Base-by-base conservation (phyloP, 2,888 invertebrate genomes). In the Charanyca ferruginea region DNA sequence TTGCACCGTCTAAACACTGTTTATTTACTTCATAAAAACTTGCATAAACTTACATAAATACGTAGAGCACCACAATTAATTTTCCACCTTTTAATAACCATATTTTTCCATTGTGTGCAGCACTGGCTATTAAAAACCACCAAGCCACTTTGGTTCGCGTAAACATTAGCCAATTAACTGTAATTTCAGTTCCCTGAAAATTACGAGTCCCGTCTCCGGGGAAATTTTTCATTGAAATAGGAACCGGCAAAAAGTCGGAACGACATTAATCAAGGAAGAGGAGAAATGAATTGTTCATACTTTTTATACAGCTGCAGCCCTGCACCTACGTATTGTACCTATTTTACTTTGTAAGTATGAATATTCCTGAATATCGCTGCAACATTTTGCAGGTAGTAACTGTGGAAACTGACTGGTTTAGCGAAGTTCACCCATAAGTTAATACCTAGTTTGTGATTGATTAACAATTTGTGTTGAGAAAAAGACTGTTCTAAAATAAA, bases 151-250 rank as follows among this genome's bases (percentile, higher is more conserved):
- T 77, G 67, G 73, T 77, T 80, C 74, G 61, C 79, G 76, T 81
- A 83, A 86, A 87, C 84, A 87, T 86, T 82, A 82, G 74, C 87
- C 86, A 89, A 87, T 89, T 90, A 88, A 83, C 77, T 81, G 85
- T 85, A 86, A 87, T 88, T 87, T 85, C 83, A 83, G 84, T 86
- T 83, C 80, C 77, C 82, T 85, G 83, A 83, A 88, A 90, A 91
- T 90, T 88, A 89, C 85, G 82, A 87, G 81, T 77, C 79, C 67
- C 76, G 87, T 84, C 94, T 84, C 93, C 58, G 70, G 94, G 94
- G 94, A 93, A 93, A 93, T 93, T 93, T 92, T 92, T 93, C 92
- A 93, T 91, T 91, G 90, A 89, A 93, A 92, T 89, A 89, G 87
- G 87, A 90, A 81, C 85, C 77, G 83, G 84, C 84, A 87, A 88